Base-by-base conservation (phyloP, 1,140 invertebrate genomes). In the Lepidurus packardi region DNA sequence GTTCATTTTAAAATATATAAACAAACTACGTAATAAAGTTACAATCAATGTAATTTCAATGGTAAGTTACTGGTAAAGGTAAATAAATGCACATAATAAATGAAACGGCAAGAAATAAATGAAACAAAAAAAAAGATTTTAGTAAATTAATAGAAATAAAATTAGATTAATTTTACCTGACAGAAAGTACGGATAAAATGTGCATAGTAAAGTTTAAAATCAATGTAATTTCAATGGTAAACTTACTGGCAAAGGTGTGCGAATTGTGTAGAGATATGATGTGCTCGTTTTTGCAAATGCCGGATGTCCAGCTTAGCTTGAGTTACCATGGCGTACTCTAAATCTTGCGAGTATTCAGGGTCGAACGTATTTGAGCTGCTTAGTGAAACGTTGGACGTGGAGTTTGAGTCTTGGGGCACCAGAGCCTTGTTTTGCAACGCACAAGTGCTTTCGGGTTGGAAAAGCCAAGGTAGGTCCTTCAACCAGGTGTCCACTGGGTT, bases 201-300 rank as follows among this genome's bases (percentile, higher is more conserved):
- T 25, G 1, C 25, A 25, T 25, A 25, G 1, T 25, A 25, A 25
- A 25, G 25, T 25, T 25, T 1, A 25, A 25, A 25, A 25, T 25
- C 25, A 25, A 25, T 25, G 25, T 25, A 25, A 25, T 25, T 1
- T 25, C 25, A 25, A 25, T 25, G 25, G 25, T 25, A 25, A 25
- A 84, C 84, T 86, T 83, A 90, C 89, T 85, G 87, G 85, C 89
- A 90, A 5, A 90, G 83, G 81, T 87, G 88, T 43, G 87, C 84
- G 81, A 90, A 90, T 82, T 90, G 88, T 11, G 83, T 83, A 76
- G 89, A 88, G 74, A 91, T 88, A 25, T 84, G 82, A 79, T 87
- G 86, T 9, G 89, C 88, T 75, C 85, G 82, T 77, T 81, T 82
- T 80, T 85, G 83, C 41, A 87, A 83, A 73, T 80, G 81, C 78